Conservation (phyloP, 2,797 vertebrate genomes). For the Artibeus jamaicensis region DNA sequence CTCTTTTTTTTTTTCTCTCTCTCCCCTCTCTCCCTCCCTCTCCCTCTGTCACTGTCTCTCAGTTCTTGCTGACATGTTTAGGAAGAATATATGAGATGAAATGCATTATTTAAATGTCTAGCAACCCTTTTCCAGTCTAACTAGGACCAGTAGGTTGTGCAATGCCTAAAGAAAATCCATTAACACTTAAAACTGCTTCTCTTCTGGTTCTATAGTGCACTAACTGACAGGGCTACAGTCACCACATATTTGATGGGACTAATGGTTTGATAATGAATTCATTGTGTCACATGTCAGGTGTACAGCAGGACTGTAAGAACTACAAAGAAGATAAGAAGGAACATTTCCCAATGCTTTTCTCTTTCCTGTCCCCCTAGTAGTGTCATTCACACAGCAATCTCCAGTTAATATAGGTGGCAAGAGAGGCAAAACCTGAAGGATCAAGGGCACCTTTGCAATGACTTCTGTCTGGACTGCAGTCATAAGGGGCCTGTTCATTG, state of each 20-base stretch:
- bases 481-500: neutral
- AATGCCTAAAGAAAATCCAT: conserved; percentile 71
- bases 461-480: neutral
- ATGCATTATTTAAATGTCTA: conserved; percentile 55
- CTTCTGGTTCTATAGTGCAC: neutral
- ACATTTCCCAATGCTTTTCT: neutral
- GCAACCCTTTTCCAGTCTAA: conserved; percentile 33
- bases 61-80: neutral
- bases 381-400: neutral
- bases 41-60: neutral
- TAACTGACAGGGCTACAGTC: conserved; percentile 31
- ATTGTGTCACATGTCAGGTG: conserved; percentile 38
- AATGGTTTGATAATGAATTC: conserved; percentile 34
- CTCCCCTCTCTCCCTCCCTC: neutral
- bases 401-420: neutral
- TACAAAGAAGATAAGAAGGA: neutral
- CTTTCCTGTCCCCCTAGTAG: neutral
- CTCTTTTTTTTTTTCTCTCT: no score
- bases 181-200: conserved; percentile 55
- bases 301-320: neutral
- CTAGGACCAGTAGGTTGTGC: conserved; percentile 61
- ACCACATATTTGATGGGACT: neutral
- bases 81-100: conserved; percentile 16
- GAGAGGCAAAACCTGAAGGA: neutral
- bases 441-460: neutral